These are phyloP conservation scores for Isotomurus palustris DNA, from an alignment of 2,888 invertebrate genomes.

Conservation along the genomic window DNA sequence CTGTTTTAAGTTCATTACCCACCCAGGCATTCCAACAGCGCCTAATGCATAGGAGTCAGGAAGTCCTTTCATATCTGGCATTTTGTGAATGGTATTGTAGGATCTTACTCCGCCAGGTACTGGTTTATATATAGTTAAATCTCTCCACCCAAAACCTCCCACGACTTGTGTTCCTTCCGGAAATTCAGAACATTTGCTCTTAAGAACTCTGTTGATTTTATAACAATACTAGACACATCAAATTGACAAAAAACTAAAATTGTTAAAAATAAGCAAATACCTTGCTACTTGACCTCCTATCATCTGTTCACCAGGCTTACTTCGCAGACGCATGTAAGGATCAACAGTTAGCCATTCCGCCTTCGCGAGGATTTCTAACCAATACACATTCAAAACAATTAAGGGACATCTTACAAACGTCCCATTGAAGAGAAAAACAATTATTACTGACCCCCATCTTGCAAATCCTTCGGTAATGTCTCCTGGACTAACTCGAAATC, in stretches of 20 bases:
- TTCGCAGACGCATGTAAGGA: conserved; percentile 59
- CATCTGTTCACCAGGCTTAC: conserved; percentile 60
- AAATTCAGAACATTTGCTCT: conserved; percentile 62
- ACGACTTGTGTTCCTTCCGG: conserved; percentile 62
- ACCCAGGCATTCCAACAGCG: conserved; percentile 9
- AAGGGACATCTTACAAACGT: neutral
- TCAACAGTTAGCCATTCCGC: conserved; percentile 70
- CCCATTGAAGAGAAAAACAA: neutral
- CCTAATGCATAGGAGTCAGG: conserved; percentile 15
- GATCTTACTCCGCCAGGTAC: conserved; percentile 2
- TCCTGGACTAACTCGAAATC: conserved; percentile 67
- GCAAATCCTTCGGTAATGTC: conserved; percentile 57
- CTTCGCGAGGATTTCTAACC: conserved; percentile 56
- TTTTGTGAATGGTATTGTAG: conserved; percentile 13
- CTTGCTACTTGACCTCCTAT: conserved; percentile 68
- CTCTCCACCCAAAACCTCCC: conserved; percentile 65
- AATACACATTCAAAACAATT: neutral
- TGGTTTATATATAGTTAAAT: conserved; percentile 21
- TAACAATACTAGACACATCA: neutral
- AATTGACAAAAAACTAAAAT: neutral
- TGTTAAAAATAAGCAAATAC: conserved; percentile 50
- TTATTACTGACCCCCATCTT: conserved; percentile 61
- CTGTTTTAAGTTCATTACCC: no score
- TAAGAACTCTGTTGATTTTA: conserved; percentile 57
- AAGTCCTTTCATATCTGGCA: conserved; percentile 23